Conservation (phyloP, 2,113 vertebrate genomes). For the Poeciliopsis occidentalis region DNA sequence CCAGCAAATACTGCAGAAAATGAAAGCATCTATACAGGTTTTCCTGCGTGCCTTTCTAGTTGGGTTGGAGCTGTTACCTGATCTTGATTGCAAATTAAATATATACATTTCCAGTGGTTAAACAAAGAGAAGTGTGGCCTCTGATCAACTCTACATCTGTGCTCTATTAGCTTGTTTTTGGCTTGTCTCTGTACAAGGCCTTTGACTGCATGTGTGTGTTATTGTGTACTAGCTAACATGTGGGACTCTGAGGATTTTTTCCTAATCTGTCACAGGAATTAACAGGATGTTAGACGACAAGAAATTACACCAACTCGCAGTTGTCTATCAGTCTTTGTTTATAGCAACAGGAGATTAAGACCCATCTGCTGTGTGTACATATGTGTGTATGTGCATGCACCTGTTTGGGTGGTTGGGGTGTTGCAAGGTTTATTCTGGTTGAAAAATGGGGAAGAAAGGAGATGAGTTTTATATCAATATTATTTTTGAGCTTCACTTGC, state of each 20-base stretch:
- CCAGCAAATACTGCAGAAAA: too few species aligned
- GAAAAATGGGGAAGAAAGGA: slow-evolving; percentile 18
- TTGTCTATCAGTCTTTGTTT: slow-evolving; percentile 55
- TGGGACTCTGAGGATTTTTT: slow-evolving; percentile 32
- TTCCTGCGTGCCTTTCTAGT: neutral
- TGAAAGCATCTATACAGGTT: neutral
- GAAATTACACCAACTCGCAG: slow-evolving; percentile 52
- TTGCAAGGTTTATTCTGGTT: slow-evolving; percentile 29
- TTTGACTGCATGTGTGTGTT: neutral
- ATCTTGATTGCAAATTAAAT: neutral
- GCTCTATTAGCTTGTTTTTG: slow-evolving; percentile 36
- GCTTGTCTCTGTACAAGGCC: slow-evolving; percentile 14
- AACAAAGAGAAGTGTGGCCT: slow-evolving; percentile 2
- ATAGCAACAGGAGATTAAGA: slow-evolving; percentile 55
- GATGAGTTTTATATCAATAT: slow-evolving; percentile 19
- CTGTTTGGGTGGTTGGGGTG: slow-evolving; percentile 18
- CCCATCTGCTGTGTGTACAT: slow-evolving; percentile 52
- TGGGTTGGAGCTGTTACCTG: neutral
- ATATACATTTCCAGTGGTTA: neutral
- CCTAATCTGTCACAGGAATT: slow-evolving; percentile 49
- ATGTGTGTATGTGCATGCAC: slow-evolving; percentile 7
- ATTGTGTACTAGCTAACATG: neutral
- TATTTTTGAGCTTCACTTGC: slow-evolving; percentile 24
- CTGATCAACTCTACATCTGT: slow-evolving; percentile 28
- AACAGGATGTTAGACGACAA: slow-evolving; percentile 63